Conservation (phyloP, 2,113 vertebrate genomes). For the Oncorhynchus mykiss region DNA sequence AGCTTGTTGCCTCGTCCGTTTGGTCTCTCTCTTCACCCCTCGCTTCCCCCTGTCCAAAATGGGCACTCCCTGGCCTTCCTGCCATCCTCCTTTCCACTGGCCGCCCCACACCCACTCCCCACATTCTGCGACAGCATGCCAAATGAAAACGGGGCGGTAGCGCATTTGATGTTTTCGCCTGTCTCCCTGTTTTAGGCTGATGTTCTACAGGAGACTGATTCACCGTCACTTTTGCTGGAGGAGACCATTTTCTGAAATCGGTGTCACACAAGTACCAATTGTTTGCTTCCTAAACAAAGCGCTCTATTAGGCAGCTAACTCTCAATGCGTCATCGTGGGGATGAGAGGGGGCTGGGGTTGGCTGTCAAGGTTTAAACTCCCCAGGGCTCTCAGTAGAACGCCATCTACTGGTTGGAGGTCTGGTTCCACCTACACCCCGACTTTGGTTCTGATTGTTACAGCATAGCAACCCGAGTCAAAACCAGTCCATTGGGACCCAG, state of each 20-base stretch:
- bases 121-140: slow-evolving; percentile 68
- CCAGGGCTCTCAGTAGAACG: not conserved
- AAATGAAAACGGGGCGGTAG: slow-evolving; percentile 67
- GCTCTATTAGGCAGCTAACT: slow-evolving; percentile 60
- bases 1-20: slow-evolving; percentile 49
- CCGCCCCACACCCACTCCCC: slow-evolving; percentile 57
- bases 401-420: not conserved
- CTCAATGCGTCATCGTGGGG: slow-evolving; percentile 38
- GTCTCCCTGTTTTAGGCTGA: slow-evolving; percentile 48
- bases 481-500: slow-evolving; percentile 16
- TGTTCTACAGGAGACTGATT: slow-evolving; percentile 68
- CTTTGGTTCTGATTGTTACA: not conserved
- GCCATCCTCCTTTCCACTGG: slow-evolving; percentile 34
- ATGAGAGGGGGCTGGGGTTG: not conserved
- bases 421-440: not conserved
- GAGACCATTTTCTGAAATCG: slow-evolving; percentile 54
- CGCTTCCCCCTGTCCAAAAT: not conserved
- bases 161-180: slow-evolving; percentile 63
- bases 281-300: slow-evolving; percentile 66
- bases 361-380: not conserved
- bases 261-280: slow-evolving; percentile 69
- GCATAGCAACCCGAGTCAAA: slow-evolving; percentile 34
- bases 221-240: slow-evolving; percentile 55
- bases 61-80: slow-evolving; percentile 32
- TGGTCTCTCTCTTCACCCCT: slow-evolving; percentile 2